Base-by-base conservation (phyloP, 2,888 invertebrate genomes). In the Zygothrica quintamaculata region DNA sequence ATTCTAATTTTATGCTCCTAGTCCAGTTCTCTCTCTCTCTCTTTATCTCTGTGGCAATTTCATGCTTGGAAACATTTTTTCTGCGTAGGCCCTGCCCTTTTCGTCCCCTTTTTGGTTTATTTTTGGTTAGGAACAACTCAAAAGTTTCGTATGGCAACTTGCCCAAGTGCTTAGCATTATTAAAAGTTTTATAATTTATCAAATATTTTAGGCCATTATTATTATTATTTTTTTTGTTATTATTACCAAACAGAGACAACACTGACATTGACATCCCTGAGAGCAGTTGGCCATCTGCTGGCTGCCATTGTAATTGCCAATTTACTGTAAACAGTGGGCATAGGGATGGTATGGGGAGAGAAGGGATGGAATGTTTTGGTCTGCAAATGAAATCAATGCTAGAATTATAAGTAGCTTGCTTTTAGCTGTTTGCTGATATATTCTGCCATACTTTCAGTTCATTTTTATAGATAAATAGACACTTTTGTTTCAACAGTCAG, bases 101-200 rank as follows among this genome's bases (percentile, higher is more conserved):
- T 3, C 18, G n/a, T n/a, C n/a, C n/a, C n/a, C n/a, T n/a, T n/a
- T n/a, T n/a, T n/a, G n/a, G n/a, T 5, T 22, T 22, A 22, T 22
- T 22, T 55, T 31, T 8, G 31, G 15, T 37, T 34, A 57, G 58
- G 77, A 62, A 74, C 82, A 80, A 80, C 82, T 80, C 84, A 85
- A 80, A 80, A 85, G 74, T 82, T 85, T 77, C 15, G 34, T 55
- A 31, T 51, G 13, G 57, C 36, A 53, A 60, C 52, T 70, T 65
- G 44, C 33, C 44, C 57, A 64, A 66, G 57, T 65, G 76, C 77
- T 72, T 57, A 74, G 72, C 77, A 82, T 81, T 81, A 82, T 81
- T 82, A 85, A 85, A 81, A 81, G 74, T 85, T 81, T 81, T 69
- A 77, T 71, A 85, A 81, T 81, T 81, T 82, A 82, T 81, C 81